These are phyloP conservation scores for Subacronicta megacephala DNA, from an alignment of 2,888 invertebrate genomes.

Conservation along the genomic window DNA sequence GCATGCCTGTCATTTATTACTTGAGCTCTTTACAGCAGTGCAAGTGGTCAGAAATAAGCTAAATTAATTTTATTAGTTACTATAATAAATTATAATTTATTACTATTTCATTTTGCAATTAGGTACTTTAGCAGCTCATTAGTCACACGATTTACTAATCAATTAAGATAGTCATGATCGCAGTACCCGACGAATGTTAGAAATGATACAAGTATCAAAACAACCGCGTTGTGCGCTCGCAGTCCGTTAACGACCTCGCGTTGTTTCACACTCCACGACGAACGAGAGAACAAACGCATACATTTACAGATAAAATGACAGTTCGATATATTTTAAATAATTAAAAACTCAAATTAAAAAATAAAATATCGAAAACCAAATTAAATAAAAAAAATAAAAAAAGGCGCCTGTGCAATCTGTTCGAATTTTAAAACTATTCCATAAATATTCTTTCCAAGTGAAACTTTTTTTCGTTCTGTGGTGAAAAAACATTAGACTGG, in stretches of 20 bases:
- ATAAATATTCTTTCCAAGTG: neutral
- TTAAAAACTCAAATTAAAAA: slow-evolving; percentile 6
- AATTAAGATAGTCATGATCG: slow-evolving; percentile 18
- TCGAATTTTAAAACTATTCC: slow-evolving; percentile 5
- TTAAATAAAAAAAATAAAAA: slow-evolving; percentile 1
- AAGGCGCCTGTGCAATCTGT: neutral
- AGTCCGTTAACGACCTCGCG: slow-evolving; percentile 64
- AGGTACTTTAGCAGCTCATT: neutral
- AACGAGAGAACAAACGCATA: slow-evolving; percentile 33
- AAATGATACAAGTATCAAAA: slow-evolving; percentile 46
- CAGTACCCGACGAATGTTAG: slow-evolving; percentile 24
- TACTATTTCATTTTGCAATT: neutral
- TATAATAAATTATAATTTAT: too few relatives aligned
- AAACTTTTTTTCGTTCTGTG: slow-evolving; percentile 10
- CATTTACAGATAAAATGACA: slow-evolving; percentile 5
- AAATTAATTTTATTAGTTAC: too few relatives aligned
- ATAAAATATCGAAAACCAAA: too few relatives aligned
- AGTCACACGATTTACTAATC: slow-evolving; percentile 3
- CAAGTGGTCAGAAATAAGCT: too few relatives aligned
- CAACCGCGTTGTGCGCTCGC: slow-evolving; percentile 43
- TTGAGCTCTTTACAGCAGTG: too few relatives aligned
- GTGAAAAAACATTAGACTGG: slow-evolving; percentile 23
- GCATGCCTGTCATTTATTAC: too few relatives aligned
- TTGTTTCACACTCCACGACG: slow-evolving; percentile 55
- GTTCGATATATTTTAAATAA: slow-evolving; percentile 26